Evolutionary conservation across 2,113 vertebrate species (phyloP), one percentile per base, ranked within the genome.

Genomic region (Sorex fumeus): DNA sequence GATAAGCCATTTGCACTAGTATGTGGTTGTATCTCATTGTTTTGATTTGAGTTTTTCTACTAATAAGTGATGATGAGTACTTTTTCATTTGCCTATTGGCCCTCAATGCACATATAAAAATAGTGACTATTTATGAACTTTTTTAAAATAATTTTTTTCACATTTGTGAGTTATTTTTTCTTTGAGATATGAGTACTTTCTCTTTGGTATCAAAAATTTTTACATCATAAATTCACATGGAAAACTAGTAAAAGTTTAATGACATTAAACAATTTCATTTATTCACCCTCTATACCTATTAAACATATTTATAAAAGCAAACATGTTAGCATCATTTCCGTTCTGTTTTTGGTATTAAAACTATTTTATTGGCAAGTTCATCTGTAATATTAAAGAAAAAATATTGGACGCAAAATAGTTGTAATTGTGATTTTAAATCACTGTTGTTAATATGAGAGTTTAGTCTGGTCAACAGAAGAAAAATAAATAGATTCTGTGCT

Each of bases 401-500:
- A 81, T 1, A 88, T 36, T 64, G 25, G 9, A n/a, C 6, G 32
- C 9, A 93, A 80, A 70, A 57, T 76, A 19, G 62, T 66, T 32
- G 3, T 93, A 45, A 62, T 19, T 88, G 62, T 80, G 67, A 62
- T 80, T 91, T 92, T 75, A 43, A n/a, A 12, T 92, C 86, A 72
- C 7, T 85, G 62, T 82, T 94, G 93, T 92, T 84, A 78, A 36
- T 86, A 15, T 96, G 36, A 95, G 97, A 95, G 53, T 75, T 90
- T 89, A 95, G 5, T 28, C 79, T 89, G 85, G 74, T 87, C 90
- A 96, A 91, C 15, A 85, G 91, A 50, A 50, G 47, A 84, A 85
- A 97, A 96, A 95, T 95, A 96, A 97, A 94, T 92, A 93, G 47
- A 82, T 67, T 69, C 76, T 90, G 27, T 70, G 88, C 69, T 94